Evolutionary conservation across 2,888 invertebrate species (phyloP).

Genomic region (Rhingia rostrata): DNA sequence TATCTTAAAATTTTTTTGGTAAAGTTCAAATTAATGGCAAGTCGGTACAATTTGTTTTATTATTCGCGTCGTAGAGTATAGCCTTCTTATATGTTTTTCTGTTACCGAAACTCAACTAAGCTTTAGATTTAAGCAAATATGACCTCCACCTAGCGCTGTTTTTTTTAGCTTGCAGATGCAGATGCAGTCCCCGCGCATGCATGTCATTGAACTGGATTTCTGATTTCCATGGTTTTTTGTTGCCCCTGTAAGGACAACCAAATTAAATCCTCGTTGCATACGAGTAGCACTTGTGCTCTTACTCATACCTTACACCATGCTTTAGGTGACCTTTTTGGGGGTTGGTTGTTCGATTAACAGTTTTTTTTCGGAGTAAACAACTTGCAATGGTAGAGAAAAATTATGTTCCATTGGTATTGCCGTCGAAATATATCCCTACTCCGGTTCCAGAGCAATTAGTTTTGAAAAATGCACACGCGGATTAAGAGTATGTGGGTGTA

Average conservation of each 20-base stretch:
- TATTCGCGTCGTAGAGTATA: no score
- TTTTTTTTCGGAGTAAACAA: conserved; percentile 53
- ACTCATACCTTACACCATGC: conserved; percentile 24
- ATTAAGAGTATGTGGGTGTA: conserved; percentile 6
- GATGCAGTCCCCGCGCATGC: conserved; percentile 30
- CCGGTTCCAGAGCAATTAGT: conserved; percentile 60
- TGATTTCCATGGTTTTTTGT: conserved; percentile 11
- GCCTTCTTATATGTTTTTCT: no score
- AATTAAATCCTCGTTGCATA: conserved; percentile 40
- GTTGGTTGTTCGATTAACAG: conserved; percentile 40
- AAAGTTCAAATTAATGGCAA: no score
- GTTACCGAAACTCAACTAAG: no score
- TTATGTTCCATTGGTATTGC: conserved; percentile 51
- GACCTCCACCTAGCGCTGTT: neutral
- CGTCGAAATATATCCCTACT: conserved; percentile 19
- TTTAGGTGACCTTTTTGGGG: conserved; percentile 49
- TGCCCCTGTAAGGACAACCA: conserved; percentile 39
- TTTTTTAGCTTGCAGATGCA: conserved; percentile 1
- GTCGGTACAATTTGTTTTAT: no score
- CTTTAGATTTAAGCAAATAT: conserved; percentile 9
- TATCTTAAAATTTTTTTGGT: no score
- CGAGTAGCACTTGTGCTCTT: neutral
- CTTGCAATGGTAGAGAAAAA: conserved; percentile 59
- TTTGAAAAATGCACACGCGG: conserved; percentile 31
- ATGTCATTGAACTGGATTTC: conserved; percentile 58